These are phyloP conservation scores for Trichechus manatus DNA, from an alignment of 2,113 vertebrate species.

Conservation along the genomic window DNA sequence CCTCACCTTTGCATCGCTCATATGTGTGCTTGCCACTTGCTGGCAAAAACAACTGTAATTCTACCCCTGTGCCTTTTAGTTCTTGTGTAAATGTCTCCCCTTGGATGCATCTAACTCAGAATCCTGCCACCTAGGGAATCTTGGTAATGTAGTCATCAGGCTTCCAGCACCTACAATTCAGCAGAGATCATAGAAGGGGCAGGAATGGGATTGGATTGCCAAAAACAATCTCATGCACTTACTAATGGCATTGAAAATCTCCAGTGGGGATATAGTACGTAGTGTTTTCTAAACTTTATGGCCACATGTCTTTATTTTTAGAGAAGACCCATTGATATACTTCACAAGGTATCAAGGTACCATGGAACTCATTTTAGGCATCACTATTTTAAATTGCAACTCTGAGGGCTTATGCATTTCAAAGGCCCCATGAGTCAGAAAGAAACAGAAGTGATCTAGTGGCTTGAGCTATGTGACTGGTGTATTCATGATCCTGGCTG, in stretches of 20 bases:
- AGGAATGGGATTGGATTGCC: neutral
- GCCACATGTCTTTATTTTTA: neutral
- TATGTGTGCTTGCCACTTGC: neutral
- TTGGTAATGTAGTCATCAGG: neutral
- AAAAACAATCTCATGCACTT: neutral
- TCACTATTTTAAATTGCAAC: neutral
- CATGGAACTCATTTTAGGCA: neutral
- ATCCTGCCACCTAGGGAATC: neutral
- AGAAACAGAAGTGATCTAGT: neutral
- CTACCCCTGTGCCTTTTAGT: neutral
- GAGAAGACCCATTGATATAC: neutral
- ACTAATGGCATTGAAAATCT: neutral
- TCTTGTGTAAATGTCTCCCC: neutral
- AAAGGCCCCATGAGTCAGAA: neutral
- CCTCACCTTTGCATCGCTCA: neutral
- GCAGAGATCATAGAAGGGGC: neutral
- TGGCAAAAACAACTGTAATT: neutral
- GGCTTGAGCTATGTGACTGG: neutral
- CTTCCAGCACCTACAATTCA: neutral
- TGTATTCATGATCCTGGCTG: neutral
- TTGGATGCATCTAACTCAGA: neutral
- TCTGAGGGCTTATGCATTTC: neutral
- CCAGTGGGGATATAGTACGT: neutral
- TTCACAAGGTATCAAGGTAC: neutral
- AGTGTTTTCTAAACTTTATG: neutral